phyloP scores from a whole-genome alignment of 2,797 vertebrate genomes.

The Tachyglossus aculeatus region DNA sequence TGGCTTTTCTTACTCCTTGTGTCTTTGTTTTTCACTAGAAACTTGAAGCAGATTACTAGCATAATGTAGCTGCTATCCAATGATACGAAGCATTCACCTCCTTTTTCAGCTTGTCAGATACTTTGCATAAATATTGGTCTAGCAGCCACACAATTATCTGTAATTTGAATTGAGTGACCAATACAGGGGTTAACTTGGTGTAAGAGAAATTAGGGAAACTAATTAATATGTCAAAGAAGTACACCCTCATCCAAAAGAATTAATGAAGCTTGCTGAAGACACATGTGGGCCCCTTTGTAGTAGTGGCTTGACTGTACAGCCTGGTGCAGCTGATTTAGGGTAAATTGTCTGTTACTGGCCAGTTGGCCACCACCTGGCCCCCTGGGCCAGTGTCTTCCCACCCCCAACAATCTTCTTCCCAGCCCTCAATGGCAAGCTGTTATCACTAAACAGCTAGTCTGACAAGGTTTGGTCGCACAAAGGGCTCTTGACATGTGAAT shows the following conservation, averaged over 20 bases:
- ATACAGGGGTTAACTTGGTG: constrained; percentile 70
- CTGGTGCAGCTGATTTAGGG: background rate
- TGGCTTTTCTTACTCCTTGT: background rate
- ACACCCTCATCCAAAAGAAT: constrained; percentile 63
- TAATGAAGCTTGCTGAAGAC: constrained; percentile 74
- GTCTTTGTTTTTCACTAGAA: constrained; percentile 4
- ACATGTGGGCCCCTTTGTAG: constrained; percentile 68
- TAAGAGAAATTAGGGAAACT: constrained; percentile 67
- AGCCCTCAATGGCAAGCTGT: constrained; percentile 28
- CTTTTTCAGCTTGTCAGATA: constrained; percentile 22
- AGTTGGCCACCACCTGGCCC: constrained; percentile 54
- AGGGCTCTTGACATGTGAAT: constrained; percentile 38
- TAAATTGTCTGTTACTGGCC: constrained; percentile 27
- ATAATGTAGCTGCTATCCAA: background rate
- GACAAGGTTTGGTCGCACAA: constrained; percentile 34
- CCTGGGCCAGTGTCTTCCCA: background rate
- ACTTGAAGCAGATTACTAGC: background rate
- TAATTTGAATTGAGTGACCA: constrained; percentile 72
- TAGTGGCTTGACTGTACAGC: constrained; percentile 25
- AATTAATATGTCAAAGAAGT: constrained; percentile 89
- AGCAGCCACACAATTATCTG: constrained; percentile 69
- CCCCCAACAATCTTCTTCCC: constrained; percentile 16
- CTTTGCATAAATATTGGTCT: constrained; percentile 60
- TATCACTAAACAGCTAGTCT: constrained; percentile 22
- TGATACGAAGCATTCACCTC: constrained; percentile 42